Evolutionary conservation across 2,888 invertebrate genomes (phyloP), one percentile per base, ranked within the genome.

Genomic region (Leptopilina myrica): DNA sequence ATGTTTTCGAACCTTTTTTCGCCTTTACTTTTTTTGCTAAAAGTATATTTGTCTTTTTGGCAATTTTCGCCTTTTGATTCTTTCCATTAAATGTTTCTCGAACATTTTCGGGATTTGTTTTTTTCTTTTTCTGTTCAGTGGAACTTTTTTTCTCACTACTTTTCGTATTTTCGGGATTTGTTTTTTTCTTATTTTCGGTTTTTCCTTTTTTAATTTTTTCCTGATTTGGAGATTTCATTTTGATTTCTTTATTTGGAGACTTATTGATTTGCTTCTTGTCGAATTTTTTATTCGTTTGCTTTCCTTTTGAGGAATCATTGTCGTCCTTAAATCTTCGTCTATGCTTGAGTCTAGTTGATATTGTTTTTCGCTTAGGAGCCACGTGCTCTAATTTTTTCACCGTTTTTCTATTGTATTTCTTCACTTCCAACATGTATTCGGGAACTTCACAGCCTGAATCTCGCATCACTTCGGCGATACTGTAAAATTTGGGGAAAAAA

Each of bases 391-490:
- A 49, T 81, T 93, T 94, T 80, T 94, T 94, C 82, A 94, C 94
- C 80, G 94, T 94, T 76, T 94, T 94, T 85, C 95, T 94, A 77
- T 94, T 93, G 76, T 94, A 93, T 86, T 95, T 95, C 86, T 95
- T 95, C 91, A 97, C 92, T 79, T 93, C 93, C 83, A 98, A 92
- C 96, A 98, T 97, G 92, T 97, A 99, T 26, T 96, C 95, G 0
- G 99, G 98, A 0, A 99, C 97, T 12, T 95, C 94, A 90, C 98
- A 98, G 0, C 99, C 99, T 0, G 99, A 98, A 87, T 96, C 96
- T 87, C 95, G 95, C 92, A 99, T 95, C 64, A 99, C 95, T 78
- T 96, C 95, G 0, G 98, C 98, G 91, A 99, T 98, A 87, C 98
- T 97, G 89, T 76, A 91, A 84, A 80, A 43, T 65, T 64, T 59